Evolutionary conservation across 1,140 invertebrate genomes (phyloP), one percentile per base, ranked within the genome.

Genomic region (Drepana arcuata): DNA sequence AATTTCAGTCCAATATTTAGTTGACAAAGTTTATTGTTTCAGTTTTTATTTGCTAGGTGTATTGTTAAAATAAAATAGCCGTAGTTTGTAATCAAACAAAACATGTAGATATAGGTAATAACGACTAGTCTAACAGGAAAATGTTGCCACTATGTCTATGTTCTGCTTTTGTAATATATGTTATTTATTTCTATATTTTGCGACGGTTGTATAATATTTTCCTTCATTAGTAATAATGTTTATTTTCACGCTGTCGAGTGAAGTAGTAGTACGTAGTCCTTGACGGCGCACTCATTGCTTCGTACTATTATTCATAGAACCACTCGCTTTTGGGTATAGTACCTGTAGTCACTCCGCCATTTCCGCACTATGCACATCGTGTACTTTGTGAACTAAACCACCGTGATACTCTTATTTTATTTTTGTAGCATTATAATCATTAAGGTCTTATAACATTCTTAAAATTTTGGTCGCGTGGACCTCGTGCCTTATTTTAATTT

Each of bases 181-280:
- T 74, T 77, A 77, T 75, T 79, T 77, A 79, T 77, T 79, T 73
- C 74, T 71, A 69, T 72, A 75, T 72, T 59, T 59, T 56, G 54
- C 64, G 49, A 62, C 41, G 60, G 58, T 74, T 70, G 65, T 79
- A 74, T 61, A 37, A 50, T 50, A 67, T 71, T 64, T 63, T 63
- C 48, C 51, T 62, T 56, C 61, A 47, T 52, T 55, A 52, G 34
- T 62, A 62, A n/a, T n/a, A n/a, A n/a, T n/a, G n/a, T n/a, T n/a
- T n/a, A n/a, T n/a, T n/a, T n/a, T n/a, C n/a, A n/a, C n/a, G n/a
- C n/a, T n/a, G n/a, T n/a, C n/a, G n/a, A n/a, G n/a, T n/a, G n/a
- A n/a, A n/a, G n/a, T n/a, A n/a, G n/a, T n/a, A n/a, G n/a, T n/a
- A n/a, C n/a, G n/a, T n/a, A n/a, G n/a, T n/a, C n/a, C n/a, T n/a